Conservation (phyloP, 1,140 invertebrate genomes). For the Drosophila santomea region DNA sequence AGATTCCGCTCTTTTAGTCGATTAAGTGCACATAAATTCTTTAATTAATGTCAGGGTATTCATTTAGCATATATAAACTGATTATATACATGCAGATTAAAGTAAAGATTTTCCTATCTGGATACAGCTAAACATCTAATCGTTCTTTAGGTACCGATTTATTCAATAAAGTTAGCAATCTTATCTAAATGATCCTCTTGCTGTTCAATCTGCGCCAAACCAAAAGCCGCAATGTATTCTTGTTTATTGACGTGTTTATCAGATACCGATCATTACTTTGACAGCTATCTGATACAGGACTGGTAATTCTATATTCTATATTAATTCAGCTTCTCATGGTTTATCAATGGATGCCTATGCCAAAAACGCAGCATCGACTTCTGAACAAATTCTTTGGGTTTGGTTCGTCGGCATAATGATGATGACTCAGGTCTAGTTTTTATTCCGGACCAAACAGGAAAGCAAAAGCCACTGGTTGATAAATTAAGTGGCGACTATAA, state of each 20-base stretch:
- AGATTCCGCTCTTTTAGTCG: too few species aligned
- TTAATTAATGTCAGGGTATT: background rate
- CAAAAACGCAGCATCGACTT: background rate
- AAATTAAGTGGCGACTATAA: conserved; percentile 23
- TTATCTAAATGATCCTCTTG: background rate
- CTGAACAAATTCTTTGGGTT: background rate
- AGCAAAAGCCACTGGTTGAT: conserved; percentile 10
- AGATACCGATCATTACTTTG: conserved; percentile 33
- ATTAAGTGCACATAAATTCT: background rate
- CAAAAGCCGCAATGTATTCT: conserved; percentile 36
- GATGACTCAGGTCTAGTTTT: conserved; percentile 46
- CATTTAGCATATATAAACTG: too few species aligned
- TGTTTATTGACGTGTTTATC: conserved; percentile 39
- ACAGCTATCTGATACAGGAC: conserved; percentile 20
- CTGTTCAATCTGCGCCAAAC: conserved; percentile 4
- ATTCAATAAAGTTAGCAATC: background rate
- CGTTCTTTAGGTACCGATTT: background rate
- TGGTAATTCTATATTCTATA: background rate
- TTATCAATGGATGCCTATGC: background rate
- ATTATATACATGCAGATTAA: too few species aligned
- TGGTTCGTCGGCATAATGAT: background rate
- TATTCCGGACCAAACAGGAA: conserved; percentile 15
- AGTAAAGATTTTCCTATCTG: too few species aligned
- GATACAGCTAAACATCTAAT: too few species aligned
- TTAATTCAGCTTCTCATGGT: background rate